Evolutionary conservation across 2,797 vertebrate genomes (phyloP).

Genomic region (Gila robusta): DNA sequence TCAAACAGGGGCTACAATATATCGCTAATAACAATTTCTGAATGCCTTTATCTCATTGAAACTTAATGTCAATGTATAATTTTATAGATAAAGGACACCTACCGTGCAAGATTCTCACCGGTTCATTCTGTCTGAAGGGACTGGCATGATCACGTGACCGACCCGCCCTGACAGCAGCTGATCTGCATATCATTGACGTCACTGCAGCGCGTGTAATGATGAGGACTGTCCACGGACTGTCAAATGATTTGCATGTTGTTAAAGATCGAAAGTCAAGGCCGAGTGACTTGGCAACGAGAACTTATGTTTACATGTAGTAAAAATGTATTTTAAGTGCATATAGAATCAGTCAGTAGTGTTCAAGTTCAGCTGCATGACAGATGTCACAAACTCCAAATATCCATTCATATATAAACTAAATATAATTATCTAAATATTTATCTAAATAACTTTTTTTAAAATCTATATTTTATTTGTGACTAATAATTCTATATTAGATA

Average conservation of each 20-base stretch:
- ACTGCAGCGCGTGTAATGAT: neutral
- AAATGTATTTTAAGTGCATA: neutral
- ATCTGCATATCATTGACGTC: constrained; percentile 29
- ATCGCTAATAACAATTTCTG: neutral
- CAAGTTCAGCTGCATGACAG: neutral
- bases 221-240: neutral
- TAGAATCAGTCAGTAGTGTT: neutral
- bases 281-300: neutral
- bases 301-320: neutral
- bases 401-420: neutral
- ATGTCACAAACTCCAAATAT: neutral
- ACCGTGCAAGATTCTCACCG: constrained; percentile 53
- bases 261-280: neutral
- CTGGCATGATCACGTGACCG: constrained; percentile 53
- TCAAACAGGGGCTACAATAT: neutral
- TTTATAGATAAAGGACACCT: neutral
- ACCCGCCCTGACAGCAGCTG: constrained; percentile 40
- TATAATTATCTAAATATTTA: neutral
- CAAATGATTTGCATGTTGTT: too few species aligned
- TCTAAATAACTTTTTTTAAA: neutral
- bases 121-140: constrained; percentile 50
- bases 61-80: neutral
- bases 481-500: neutral
- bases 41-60: neutral
- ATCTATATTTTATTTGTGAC: neutral